These are phyloP conservation scores for Agrotis clavis DNA, from an alignment of 2,888 invertebrate genomes.

Conservation along the genomic window DNA sequence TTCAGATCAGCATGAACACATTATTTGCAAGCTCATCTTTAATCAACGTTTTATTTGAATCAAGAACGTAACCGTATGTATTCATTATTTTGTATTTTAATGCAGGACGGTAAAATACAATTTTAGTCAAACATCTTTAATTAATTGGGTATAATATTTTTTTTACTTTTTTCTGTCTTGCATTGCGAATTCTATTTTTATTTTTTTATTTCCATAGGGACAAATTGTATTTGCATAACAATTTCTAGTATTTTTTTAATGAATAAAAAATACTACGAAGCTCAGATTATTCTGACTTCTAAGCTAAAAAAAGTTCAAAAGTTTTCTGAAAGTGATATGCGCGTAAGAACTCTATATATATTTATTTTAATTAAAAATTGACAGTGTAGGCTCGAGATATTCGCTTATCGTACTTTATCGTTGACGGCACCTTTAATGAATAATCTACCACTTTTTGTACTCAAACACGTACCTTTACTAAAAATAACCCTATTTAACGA, in stretches of 20 bases:
- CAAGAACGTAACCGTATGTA: conserved; percentile 50
- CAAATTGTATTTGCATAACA: too few species aligned
- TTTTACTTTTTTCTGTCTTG: too few species aligned
- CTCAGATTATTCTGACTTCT: too few species aligned
- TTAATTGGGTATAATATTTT: too few species aligned
- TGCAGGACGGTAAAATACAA: too few species aligned
- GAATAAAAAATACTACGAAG: too few species aligned
- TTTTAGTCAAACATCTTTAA: too few species aligned
- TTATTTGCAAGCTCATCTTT: conserved; percentile 6
- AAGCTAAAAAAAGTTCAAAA: not conserved
- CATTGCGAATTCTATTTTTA: too few species aligned
- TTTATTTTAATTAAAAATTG: not conserved
- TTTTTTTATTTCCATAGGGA: too few species aligned
- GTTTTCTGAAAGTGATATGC: not conserved
- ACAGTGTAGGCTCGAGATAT: not conserved
- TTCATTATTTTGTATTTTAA: not conserved
- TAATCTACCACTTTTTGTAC: conserved; percentile 12
- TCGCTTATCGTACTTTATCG: conserved; percentile 1
- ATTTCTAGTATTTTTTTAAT: too few species aligned
- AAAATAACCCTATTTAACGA: not conserved
- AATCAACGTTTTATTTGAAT: conserved; percentile 15
- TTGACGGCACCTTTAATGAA: conserved; percentile 10
- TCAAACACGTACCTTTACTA: not conserved
- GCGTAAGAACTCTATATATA: not conserved
- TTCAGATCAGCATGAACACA: conserved; percentile 40